Conservation (phyloP, 2,888 invertebrate species). For the Loripinus fragilis region DNA sequence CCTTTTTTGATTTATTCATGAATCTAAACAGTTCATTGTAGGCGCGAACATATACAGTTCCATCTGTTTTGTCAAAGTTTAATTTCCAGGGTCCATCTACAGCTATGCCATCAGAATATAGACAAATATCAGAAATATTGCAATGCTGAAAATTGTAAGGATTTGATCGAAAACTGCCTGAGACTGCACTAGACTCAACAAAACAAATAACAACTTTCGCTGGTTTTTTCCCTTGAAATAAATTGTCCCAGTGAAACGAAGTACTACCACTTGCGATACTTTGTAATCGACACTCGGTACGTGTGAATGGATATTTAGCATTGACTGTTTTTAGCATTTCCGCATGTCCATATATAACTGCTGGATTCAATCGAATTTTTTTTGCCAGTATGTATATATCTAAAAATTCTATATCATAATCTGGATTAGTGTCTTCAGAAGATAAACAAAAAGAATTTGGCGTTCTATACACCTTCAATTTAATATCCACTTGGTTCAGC, state of each 20-base stretch:
- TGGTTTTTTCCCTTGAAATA: conserved; percentile 31
- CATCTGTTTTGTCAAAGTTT: neutral
- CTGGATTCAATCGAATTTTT: too few relatives aligned
- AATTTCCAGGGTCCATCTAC: neutral
- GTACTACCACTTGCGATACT: conserved; percentile 16
- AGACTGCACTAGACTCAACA: neutral
- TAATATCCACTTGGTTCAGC: too few relatives aligned
- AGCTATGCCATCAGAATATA: neutral
- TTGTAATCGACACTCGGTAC: neutral
- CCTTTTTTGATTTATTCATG: neutral
- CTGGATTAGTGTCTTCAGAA: too few relatives aligned
- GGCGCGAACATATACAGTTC: conserved; percentile 9
- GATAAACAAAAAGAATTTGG: too few relatives aligned
- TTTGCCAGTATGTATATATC: too few relatives aligned
- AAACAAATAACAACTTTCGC: conserved; percentile 28
- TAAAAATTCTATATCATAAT: too few relatives aligned
- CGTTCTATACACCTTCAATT: too few relatives aligned
- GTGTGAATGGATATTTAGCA: too few relatives aligned
- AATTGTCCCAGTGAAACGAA: conserved; percentile 1
- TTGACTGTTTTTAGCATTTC: too few relatives aligned
- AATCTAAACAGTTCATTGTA: neutral
- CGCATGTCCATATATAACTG: too few relatives aligned
- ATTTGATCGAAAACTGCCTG: neutral
- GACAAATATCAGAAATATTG: neutral
- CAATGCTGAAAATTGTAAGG: neutral